Evolutionary conservation across 2,797 vertebrate species (phyloP).

Genomic region (Labeo calbasu): DNA sequence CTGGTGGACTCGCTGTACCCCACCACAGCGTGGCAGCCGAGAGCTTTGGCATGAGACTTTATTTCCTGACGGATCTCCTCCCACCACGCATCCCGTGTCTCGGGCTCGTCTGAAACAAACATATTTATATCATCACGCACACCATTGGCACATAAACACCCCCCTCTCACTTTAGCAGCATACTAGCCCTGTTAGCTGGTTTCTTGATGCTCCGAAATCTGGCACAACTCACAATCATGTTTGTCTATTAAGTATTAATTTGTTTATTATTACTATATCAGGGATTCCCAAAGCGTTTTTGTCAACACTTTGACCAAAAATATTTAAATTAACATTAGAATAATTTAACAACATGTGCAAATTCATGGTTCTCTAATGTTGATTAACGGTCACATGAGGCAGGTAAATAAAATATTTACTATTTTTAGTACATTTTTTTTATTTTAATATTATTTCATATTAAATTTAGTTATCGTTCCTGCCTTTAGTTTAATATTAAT

Average conservation of each 20-base stretch:
- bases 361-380: too few relatives aligned
- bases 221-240: neutral
- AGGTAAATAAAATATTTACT: too few relatives aligned
- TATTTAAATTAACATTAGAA: neutral
- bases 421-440: too few relatives aligned
- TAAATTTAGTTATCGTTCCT: too few relatives aligned
- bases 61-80: slow-evolving; percentile 99
- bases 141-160: slow-evolving; percentile 17
- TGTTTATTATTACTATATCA: neutral
- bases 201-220: neutral
- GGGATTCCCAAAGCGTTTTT: too few relatives aligned
- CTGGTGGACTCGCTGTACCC: slow-evolving; percentile 98
- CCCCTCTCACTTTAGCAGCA: neutral
- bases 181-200: slow-evolving; percentile 32
- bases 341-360: neutral
- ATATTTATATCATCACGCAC: slow-evolving; percentile 43
- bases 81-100: slow-evolving; percentile 99
- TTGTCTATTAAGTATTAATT: neutral
- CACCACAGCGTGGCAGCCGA: slow-evolving; percentile 97
- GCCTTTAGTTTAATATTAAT: too few relatives aligned
- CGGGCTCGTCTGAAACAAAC: slow-evolving; percentile 97
- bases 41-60: slow-evolving; percentile 97
- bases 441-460: too few relatives aligned
- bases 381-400: too few relatives aligned
- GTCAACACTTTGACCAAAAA: neutral